A percentile compares a stretch with the other conserved stretches of the same genome.
Evolutionary conservation across 2,888 invertebrate species (phyloP).

Genomic region (Dascillus cervinus): DNA sequence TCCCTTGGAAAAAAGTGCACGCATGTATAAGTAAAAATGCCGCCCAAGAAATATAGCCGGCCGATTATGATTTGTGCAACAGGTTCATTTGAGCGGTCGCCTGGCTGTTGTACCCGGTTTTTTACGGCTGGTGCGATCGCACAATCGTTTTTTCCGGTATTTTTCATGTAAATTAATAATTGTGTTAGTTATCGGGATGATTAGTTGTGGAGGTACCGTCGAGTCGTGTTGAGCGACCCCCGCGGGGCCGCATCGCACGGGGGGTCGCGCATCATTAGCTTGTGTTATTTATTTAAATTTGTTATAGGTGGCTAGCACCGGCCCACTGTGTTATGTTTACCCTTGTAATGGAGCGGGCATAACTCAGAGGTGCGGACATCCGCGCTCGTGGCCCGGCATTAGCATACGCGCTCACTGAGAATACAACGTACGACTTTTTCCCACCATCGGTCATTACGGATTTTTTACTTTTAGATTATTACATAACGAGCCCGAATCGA

Average conservation of each 20-base stretch:
- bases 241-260: constrained; percentile 17
- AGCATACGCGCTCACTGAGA: constrained; percentile 37
- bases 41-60: constrained; percentile 31
- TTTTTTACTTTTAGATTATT: too few species aligned
- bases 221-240: constrained; percentile 28
- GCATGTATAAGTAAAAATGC: constrained; percentile 33
- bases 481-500: too few species aligned
- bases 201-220: constrained; percentile 23
- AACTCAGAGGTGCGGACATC: constrained; percentile 24
- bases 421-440: constrained; percentile 39
- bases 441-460: constrained; percentile 38
- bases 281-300: constrained; percentile 25
- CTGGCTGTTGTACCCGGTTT: too few species aligned
- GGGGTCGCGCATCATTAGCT: constrained; percentile 23
- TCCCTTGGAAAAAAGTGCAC: constrained; percentile 31
- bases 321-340: constrained; percentile 20
- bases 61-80: constrained; percentile 37
- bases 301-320: constrained; percentile 22
- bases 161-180: constrained; percentile 34
- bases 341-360: constrained; percentile 21
- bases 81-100: constrained; percentile 18
- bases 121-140: too few species aligned
- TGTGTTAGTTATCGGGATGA: constrained; percentile 29
- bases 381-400: constrained; percentile 26
- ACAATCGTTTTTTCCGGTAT: too few species aligned